These are phyloP conservation scores for Argya squamiceps DNA, from an alignment of 2,797 vertebrate species.

Conservation along the genomic window DNA sequence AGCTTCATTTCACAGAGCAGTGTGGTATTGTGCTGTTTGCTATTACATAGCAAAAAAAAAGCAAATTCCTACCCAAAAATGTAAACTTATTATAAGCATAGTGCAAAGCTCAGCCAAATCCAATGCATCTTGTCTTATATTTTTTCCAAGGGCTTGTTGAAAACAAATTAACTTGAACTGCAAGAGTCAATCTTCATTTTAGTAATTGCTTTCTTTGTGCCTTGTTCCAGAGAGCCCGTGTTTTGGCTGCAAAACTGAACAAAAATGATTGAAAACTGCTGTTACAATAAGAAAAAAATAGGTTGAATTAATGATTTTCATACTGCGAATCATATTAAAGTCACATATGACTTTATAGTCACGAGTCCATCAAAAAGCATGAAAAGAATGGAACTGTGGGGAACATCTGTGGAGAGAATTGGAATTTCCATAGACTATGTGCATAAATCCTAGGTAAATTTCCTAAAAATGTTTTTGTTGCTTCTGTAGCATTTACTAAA, in stretches of 20 bases:
- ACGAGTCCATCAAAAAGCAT: not conserved
- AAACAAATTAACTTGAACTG: not conserved
- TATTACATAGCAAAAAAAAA: not conserved
- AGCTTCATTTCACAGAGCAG: not conserved
- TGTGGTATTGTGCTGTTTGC: not conserved
- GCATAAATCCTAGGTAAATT: not conserved
- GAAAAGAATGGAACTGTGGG: not conserved
- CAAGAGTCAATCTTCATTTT: not conserved
- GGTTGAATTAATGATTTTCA: not conserved
- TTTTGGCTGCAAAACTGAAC: not conserved
- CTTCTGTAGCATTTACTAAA: not conserved
- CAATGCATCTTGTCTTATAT: not conserved
- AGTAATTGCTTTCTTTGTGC: not conserved
- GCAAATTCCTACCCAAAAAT: not conserved
- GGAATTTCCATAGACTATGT: not conserved
- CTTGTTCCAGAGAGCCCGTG: rapidly evolving
- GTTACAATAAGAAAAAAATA: not conserved
- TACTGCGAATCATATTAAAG: not conserved
- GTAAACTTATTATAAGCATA: not conserved
- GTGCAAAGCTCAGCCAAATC: not conserved
- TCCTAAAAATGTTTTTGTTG: not conserved
- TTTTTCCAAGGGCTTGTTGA: not conserved
- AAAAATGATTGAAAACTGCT: not conserved
- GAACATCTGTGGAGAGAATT: not conserved
- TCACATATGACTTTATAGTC: not conserved